Base-by-base conservation (phyloP, 2,888 invertebrate genomes). In the Parochlus steinenii region DNA sequence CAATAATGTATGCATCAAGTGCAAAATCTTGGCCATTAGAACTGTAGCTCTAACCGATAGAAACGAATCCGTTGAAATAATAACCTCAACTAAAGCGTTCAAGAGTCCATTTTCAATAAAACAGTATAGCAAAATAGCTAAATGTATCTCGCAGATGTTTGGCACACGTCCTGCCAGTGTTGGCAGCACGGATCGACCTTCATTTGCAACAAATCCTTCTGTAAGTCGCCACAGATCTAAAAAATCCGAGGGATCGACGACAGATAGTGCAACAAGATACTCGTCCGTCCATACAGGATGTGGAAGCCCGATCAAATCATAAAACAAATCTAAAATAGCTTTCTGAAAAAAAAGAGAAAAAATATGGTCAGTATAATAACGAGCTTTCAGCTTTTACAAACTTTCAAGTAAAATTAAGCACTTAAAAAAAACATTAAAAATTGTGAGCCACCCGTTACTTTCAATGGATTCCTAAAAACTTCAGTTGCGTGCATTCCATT, bases 131-230 rank as follows among this genome's bases (percentile, higher is more conserved):
- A 95, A 61, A 31, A 93, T 63, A 5, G 92, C 78, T 51, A 83
- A 68, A 63, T 93, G 93, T 55, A 89, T 82, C 56, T 92, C 87
- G 41, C 80, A 76, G 44, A 92, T 73, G 59, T 90, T 92, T 10
- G 90, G 82, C 40, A 90, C 82, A 41, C 69, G 76, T 44, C 76
- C 76, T 33, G 85, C 77, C 41, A 89, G 65, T 53, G 86, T 82
- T 41, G 92, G 89, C 54, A 95, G 61, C 46, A 92, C 74, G 36
- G 71, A 71, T 39, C 72, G 71, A 30, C 89, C 92, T 62, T 95
- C 95, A 38, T 83, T 80, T 10, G 83, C 87, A n/a, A 95, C 81
- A 54, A 95, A 95, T 22, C 90, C 93, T 55, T 92, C 90, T 46
- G 76, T 77, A 17, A 95, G 61, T 46, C 82, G 71, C 90, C 92